Base-by-base conservation (phyloP, 2,113 vertebrate genomes). In the Dasyornis broadbenti region DNA sequence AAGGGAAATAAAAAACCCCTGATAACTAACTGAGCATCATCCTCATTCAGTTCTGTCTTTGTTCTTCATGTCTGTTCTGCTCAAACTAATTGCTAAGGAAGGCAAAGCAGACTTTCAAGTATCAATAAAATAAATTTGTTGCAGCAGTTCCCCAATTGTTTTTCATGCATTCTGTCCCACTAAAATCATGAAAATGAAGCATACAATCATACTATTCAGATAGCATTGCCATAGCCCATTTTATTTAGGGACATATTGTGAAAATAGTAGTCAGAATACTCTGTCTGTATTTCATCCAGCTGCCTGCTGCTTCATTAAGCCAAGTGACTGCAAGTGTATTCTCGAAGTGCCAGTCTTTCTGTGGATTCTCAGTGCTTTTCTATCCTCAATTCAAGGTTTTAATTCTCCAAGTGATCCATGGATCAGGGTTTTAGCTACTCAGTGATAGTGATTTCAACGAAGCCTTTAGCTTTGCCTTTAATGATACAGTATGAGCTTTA, bases 1-100 rank as follows among this genome's bases (percentile, higher is more conserved):
- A 86, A 28, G 10, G 23, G 39, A 78, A 90, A 56, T 40, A 78
- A 86, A 59, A 53, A 11, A 11, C 6, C 16, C 13, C 28, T 21
- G 12, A 14, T 39, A 56, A n/a, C 14, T 59, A 42, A 39, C 1
- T n/a, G 49, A 72, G 19, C 13, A 71, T 45, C 40, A 45, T 53
- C 31, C 15, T 40, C 37, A 53, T 13, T 9, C 54, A 47, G 20
- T 49, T 44, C 33, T 21, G 2, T 68, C 53, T 88, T 39, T 2
- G 0, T 24, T 65, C n/a, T 61, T 49, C 6, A 6, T 2, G 0
- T 27, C 17, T 40, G 13, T 40, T 49, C 22, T 53, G 15, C 56
- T 78, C 39, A 63, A 79, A 66, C 9, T 20, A 57, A 53, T 35
- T 15, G 10, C n/a, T n/a, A n/a, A n/a, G 14, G 63, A n/a, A 82